Evolutionary conservation across 2,888 invertebrate species (phyloP), one percentile per base, ranked within the genome.

Genomic region (Lasioglossum lativentre): DNA sequence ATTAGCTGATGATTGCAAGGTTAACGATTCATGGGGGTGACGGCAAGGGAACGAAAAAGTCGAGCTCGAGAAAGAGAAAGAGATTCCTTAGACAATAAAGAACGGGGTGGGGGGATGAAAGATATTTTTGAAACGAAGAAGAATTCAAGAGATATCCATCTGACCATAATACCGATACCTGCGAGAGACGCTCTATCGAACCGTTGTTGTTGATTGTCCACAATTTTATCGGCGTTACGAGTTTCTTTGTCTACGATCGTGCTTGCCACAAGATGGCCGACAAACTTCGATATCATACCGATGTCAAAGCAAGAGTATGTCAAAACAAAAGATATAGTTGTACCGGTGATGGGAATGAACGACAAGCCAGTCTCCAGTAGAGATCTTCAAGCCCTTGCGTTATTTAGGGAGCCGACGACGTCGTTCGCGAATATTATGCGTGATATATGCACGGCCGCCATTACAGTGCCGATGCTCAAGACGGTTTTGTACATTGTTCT

Each of bases 121-220:
- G 34, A 70, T 78, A 91, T 91, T 90, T 90, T 90, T 86, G 70
- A 84, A 88, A 56, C 72, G 70, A 83, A 38, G 66, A 23, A 68
- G 72, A 74, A 78, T 87, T 56, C 80, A 86, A 88, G 88, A 27
- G 30, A 88, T 27, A 85, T 83, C 91, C 88, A 89, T 87, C 90
- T 90, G 91, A 92, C 91, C 91, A 92, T 86, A 79, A 86, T 90
- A 90, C 81, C 82, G 91, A 92, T 92, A 91, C 92, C 92, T 92
- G 92, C 90, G 86, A 86, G 78, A 90, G 81, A 83, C 86, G 86
- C 30, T 90, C 78, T 90, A 89, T 87, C 75, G 56, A 85, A 85
- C 56, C 73, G 84, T 88, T 90, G 89, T 90, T 90, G 85, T 81
- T 90, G 83, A 89, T 89, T 86, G 72, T 87, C 83, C 76, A 82